These are phyloP conservation scores for Nyctalus aviator DNA, from an alignment of 2,797 vertebrate genomes.

Conservation along the genomic window DNA sequence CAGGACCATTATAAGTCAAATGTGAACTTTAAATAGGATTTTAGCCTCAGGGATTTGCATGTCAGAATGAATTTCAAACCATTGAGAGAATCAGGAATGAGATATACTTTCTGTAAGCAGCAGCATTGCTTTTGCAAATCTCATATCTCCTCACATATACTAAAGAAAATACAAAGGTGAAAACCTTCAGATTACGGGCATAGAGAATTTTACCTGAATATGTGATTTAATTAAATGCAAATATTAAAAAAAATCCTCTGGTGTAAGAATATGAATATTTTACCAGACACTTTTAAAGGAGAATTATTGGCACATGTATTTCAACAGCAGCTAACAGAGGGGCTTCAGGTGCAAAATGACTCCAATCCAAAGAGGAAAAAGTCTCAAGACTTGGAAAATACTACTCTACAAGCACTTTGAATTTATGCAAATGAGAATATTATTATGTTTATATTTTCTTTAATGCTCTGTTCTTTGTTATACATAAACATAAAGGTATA, in stretches of 20 bases:
- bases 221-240: slow-evolving; percentile 72
- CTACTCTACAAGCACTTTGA: background rate
- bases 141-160: background rate
- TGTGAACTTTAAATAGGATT: slow-evolving; percentile 81
- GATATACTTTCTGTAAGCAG: slow-evolving; percentile 42
- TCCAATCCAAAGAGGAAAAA: background rate
- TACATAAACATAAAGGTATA: background rate
- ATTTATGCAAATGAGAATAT: background rate
- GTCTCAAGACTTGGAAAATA: background rate
- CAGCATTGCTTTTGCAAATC: background rate
- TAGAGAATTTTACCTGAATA: background rate
- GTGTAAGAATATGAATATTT: slow-evolving; percentile 67
- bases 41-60: slow-evolving; percentile 62
- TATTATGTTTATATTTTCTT: slow-evolving; percentile 4
- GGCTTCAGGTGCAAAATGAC: slow-evolving; percentile 16
- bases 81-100: slow-evolving; percentile 49
- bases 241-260: background rate
- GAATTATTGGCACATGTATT: slow-evolving; percentile 59
- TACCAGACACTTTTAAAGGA: slow-evolving; percentile 41
- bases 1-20: slow-evolving; percentile 80
- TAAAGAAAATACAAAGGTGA: slow-evolving; percentile 38
- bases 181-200: slow-evolving; percentile 40
- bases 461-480: background rate
- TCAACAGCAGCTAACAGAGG: background rate
- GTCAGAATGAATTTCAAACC: slow-evolving; percentile 45